Evolutionary conservation across 2,113 vertebrate species (phyloP).

Genomic region (Albula glossodonta): DNA sequence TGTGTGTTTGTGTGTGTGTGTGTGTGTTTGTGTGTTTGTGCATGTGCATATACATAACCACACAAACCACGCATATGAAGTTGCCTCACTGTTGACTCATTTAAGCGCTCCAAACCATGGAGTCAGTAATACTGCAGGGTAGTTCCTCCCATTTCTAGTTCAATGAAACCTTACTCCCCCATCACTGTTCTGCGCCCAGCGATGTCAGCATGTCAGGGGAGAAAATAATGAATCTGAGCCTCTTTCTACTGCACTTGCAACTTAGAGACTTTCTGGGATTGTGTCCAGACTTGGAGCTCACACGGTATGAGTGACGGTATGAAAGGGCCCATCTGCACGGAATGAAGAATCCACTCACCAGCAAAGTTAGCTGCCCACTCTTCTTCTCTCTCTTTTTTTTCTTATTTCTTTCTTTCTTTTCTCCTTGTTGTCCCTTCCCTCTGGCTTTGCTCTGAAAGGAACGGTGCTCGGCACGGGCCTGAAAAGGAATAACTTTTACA

Average conservation of each 20-base stretch:
- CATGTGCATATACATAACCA: too few relatives aligned
- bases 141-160: too few relatives aligned
- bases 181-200: background rate
- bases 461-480: constrained; percentile 8
- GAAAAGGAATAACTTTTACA: constrained; percentile 25
- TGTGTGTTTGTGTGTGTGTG: too few relatives aligned
- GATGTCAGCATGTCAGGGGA: background rate
- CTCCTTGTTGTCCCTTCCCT: too few relatives aligned
- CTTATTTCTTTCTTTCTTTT: too few relatives aligned
- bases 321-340: background rate
- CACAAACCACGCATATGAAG: too few relatives aligned
- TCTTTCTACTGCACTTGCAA: background rate
- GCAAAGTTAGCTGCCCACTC: background rate
- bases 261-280: background rate
- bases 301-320: background rate
- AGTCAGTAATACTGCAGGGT: too few relatives aligned
- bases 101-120: too few relatives aligned
- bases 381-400: background rate
- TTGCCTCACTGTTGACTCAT: too few relatives aligned
- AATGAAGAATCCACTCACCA: background rate
- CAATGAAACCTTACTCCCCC: too few relatives aligned
- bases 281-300: background rate
- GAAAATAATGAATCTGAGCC: background rate
- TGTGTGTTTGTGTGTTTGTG: too few relatives aligned
- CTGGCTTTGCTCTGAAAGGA: too few relatives aligned